A percentile compares a stretch with the other conserved stretches of the same genome.
phyloP scores from a whole-genome alignment of 2,888 invertebrate genomes.

The Mesoligia furuncula region DNA sequence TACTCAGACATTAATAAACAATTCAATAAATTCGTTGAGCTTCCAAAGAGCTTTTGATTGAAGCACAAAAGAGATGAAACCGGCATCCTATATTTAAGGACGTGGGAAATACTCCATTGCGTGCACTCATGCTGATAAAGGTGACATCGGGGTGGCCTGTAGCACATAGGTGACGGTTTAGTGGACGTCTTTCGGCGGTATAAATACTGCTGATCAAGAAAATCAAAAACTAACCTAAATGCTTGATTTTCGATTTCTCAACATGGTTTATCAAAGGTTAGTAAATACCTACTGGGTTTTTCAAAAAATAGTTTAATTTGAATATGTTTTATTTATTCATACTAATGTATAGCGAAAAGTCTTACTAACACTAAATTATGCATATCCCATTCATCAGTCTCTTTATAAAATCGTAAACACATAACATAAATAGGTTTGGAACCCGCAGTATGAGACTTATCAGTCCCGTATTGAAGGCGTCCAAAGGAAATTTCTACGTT shows the following conservation, averaged over 20 bases:
- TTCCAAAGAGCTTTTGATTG: too few species aligned
- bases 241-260: neutral
- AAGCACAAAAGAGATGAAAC: neutral
- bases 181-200: neutral
- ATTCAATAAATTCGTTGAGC: too few species aligned
- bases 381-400: too few species aligned
- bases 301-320: neutral
- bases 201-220: neutral
- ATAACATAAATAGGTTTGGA: too few species aligned
- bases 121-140: neutral
- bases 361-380: too few species aligned
- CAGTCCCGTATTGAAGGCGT: too few species aligned
- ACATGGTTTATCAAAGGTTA: neutral
- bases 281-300: too few species aligned
- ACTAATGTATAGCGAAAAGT: too few species aligned
- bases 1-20: too few species aligned
- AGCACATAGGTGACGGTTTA: neutral
- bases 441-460: too few species aligned
- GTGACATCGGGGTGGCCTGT: neutral
- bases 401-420: too few species aligned
- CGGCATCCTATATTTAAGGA: neutral
- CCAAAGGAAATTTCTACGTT: too few species aligned
- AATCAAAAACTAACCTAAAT: neutral
- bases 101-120: neutral
- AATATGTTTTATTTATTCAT: neutral